Percentiles rank a stretch among this genome's conserved stretches.
phyloP scores from a whole-genome alignment of 2,888 invertebrate genomes.

The Leucophenga maculata region DNA sequence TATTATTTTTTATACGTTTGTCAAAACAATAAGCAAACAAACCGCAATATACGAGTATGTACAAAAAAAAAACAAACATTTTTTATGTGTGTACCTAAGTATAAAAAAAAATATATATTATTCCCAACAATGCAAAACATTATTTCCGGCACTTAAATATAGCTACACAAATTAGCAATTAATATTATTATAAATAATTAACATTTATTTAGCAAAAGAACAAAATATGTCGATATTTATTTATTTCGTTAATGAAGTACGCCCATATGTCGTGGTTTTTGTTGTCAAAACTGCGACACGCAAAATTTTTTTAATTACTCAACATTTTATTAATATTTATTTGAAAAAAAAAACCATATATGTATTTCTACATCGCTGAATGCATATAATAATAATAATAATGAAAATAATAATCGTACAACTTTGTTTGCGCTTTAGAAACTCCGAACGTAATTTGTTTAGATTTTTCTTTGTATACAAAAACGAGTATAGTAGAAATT shows the following conservation, averaged over 20 bases:
- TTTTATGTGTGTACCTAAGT: too few relatives aligned
- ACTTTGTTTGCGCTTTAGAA: neutral
- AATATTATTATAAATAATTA: constrained; percentile 15
- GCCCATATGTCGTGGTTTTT: neutral
- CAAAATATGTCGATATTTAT: constrained; percentile 6
- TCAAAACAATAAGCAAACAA: constrained; percentile 3
- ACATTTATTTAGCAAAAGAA: neutral
- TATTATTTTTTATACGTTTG: constrained; percentile 17
- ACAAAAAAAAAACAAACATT: too few relatives aligned
- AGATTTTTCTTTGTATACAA: neutral
- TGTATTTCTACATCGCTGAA: too few relatives aligned
- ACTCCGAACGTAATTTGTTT: neutral
- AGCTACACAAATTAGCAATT: constrained; percentile 14
- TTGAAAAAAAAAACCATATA: too few relatives aligned
- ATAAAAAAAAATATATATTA: too few relatives aligned
- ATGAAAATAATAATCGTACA: too few relatives aligned
- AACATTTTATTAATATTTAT: neutral
- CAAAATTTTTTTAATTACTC: neutral
- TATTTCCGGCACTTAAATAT: constrained; percentile 24
- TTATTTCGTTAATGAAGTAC: constrained; percentile 1
- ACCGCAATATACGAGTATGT: neutral
- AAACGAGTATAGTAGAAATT: constrained; percentile 6
- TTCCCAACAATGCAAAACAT: constrained; percentile 12
- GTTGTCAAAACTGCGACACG: neutral
- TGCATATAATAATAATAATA: too few relatives aligned